Conservation (phyloP, 1,140 invertebrate species). For the Andrena cerasifolii region DNA sequence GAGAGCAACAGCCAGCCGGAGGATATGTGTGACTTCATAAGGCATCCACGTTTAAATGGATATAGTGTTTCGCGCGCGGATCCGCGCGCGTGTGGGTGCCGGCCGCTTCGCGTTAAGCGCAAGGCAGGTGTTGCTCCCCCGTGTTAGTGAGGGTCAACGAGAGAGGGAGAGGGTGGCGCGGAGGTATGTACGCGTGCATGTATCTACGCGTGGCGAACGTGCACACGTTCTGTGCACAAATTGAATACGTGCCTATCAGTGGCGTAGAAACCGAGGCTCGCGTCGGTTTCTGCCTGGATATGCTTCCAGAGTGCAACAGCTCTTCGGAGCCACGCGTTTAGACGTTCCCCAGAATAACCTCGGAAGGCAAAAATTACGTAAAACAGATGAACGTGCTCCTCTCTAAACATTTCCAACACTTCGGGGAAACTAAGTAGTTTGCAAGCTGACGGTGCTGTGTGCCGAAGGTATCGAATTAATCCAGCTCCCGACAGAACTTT, state of each 20-base stretch:
- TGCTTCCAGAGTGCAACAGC: conserved; percentile 1
- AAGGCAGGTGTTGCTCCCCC: conserved; percentile 61
- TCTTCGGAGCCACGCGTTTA: neutral
- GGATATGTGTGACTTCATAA: conserved; percentile 64
- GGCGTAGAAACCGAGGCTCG: conserved; percentile 51
- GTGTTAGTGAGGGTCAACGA: conserved; percentile 58
- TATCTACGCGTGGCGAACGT: conserved; percentile 47
- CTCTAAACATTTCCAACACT: too few species aligned
- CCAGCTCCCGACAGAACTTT: too few species aligned
- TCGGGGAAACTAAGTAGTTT: too few species aligned
- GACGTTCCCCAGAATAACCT: neutral
- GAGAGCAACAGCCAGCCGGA: conserved; percentile 30
- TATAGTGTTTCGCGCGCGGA: conserved; percentile 58
- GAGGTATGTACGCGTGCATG: conserved; percentile 27
- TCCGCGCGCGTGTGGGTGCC: conserved; percentile 39
- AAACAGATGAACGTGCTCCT: too few species aligned
- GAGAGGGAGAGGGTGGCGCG: conserved; percentile 21
- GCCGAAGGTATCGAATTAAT: too few species aligned
- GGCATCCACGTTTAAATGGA: conserved; percentile 65
- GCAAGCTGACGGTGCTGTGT: too few species aligned
- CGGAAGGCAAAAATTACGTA: neutral
- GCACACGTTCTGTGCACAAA: conserved; percentile 62
- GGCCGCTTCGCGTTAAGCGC: conserved; percentile 44
- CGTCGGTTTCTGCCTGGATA: conserved; percentile 8
- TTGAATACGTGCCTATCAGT: conserved; percentile 71